phyloP scores from a whole-genome alignment of 2,888 invertebrate genomes.

The Tricholauxania praeusta region DNA sequence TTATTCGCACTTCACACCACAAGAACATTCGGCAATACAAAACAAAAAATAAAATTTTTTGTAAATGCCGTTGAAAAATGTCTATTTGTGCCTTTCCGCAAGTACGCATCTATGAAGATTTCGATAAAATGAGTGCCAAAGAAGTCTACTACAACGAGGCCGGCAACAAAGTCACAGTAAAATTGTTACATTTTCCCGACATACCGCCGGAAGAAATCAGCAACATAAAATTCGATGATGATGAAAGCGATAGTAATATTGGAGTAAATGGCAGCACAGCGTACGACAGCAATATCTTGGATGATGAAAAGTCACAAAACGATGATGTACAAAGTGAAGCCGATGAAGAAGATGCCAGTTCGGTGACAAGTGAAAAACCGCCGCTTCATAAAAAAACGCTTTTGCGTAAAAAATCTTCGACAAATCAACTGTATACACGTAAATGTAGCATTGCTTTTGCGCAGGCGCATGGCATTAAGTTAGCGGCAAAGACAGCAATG shows the following conservation, averaged over 20 bases:
- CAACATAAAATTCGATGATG: conserved; percentile 63
- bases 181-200: conserved; percentile 65
- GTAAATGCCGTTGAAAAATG: conserved; percentile 55
- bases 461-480: conserved; percentile 64
- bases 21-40: background rate
- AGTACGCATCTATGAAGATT: conserved; percentile 68
- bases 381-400: conserved; percentile 52
- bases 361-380: conserved; percentile 15
- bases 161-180: conserved; percentile 66
- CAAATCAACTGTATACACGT: conserved; percentile 58
- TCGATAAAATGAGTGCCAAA: conserved; percentile 69
- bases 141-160: conserved; percentile 67
- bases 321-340: conserved; percentile 29
- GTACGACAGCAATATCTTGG: conserved; percentile 34
- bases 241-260: conserved; percentile 45
- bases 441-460: conserved; percentile 67
- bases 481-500: conserved; percentile 14
- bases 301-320: background rate
- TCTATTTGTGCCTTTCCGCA: conserved; percentile 66
- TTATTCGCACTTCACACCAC: background rate
- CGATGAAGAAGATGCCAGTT: conserved; percentile 30
- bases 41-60: background rate
- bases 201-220: conserved; percentile 65
- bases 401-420: conserved; percentile 63
- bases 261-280: conserved; percentile 43